phyloP scores from a whole-genome alignment of 2,797 vertebrate genomes.

The Sebastes itinus region DNA sequence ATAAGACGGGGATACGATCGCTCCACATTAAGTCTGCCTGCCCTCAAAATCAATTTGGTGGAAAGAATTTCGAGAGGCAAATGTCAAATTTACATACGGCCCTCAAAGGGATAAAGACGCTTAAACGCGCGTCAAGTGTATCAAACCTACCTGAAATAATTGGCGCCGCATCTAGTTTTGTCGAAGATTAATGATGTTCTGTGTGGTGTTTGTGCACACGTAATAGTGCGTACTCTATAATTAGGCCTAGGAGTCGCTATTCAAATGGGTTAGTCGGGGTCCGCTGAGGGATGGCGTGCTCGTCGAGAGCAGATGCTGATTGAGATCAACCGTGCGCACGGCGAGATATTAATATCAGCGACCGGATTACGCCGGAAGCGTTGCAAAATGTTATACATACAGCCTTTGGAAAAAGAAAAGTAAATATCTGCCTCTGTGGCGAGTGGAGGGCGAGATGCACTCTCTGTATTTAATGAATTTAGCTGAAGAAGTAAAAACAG shows the following conservation, averaged over 20 bases:
- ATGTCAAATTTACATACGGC: constrained; percentile 64
- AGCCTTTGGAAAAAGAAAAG: constrained; percentile 4
- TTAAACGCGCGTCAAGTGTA: constrained; percentile 29
- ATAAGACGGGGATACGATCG: constrained; percentile 18
- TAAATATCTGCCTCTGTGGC: neutral
- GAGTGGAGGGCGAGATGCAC: neutral
- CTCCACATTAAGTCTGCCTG: constrained; percentile 36
- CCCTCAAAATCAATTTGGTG: constrained; percentile 57
- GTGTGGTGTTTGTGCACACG: constrained; percentile 33
- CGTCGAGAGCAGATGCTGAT: constrained; percentile 53
- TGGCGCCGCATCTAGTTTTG: constrained; percentile 32
- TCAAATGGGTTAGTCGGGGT: constrained; percentile 34
- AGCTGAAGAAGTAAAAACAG: constrained; percentile 27
- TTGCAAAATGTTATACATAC: neutral
- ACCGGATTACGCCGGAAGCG: constrained; percentile 11
- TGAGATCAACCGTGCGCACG: constrained; percentile 38
- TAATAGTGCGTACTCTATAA: constrained; percentile 47
- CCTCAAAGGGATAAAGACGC: constrained; percentile 42
- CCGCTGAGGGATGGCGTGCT: constrained; percentile 45
- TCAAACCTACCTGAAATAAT: constrained; percentile 46
- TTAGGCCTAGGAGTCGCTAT: constrained; percentile 56
- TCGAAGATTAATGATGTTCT: constrained; percentile 45
- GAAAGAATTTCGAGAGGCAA: constrained; percentile 52
- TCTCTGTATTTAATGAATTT: constrained; percentile 48
- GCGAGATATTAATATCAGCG: constrained; percentile 48